Evolutionary conservation across 2,113 vertebrate genomes (phyloP).

Genomic region (Tachuris rubrigastra): DNA sequence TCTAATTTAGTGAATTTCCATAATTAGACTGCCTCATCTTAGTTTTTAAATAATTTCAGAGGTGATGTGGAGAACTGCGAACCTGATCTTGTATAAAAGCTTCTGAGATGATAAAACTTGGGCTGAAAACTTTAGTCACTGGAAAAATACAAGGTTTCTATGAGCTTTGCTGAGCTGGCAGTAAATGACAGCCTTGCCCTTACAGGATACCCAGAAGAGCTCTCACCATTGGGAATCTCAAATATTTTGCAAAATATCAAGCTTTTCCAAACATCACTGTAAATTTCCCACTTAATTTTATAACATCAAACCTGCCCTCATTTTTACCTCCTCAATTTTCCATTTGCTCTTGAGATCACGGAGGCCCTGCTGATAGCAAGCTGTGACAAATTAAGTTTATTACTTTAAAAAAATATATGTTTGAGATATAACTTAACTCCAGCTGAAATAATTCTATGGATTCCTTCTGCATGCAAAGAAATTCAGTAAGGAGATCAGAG

Average conservation of each 20-base stretch:
- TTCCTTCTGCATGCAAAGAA: background rate
- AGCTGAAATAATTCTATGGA: background rate
- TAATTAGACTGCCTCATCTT: background rate
- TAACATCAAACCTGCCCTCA: background rate
- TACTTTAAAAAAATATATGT: background rate
- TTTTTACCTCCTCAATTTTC: background rate
- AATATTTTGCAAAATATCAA: background rate
- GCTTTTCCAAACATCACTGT: background rate
- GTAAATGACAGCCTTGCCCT: background rate
- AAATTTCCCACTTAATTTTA: background rate
- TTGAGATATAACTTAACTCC: background rate
- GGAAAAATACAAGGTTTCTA: background rate
- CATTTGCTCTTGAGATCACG: background rate
- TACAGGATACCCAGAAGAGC: background rate
- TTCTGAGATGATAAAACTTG: background rate
- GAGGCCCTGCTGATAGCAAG: background rate
- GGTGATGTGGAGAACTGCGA: background rate
- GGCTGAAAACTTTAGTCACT: background rate
- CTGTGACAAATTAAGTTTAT: conserved; percentile 3
- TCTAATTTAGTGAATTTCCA: background rate
- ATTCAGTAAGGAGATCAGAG: background rate
- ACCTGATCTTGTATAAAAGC: background rate
- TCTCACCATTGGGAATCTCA: background rate
- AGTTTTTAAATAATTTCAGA: background rate
- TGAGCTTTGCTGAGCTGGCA: background rate